Percentiles rank a stretch among this genome's conserved stretches.
phyloP scores from a whole-genome alignment of 2,888 invertebrate species.

The Andrena bucephala region DNA sequence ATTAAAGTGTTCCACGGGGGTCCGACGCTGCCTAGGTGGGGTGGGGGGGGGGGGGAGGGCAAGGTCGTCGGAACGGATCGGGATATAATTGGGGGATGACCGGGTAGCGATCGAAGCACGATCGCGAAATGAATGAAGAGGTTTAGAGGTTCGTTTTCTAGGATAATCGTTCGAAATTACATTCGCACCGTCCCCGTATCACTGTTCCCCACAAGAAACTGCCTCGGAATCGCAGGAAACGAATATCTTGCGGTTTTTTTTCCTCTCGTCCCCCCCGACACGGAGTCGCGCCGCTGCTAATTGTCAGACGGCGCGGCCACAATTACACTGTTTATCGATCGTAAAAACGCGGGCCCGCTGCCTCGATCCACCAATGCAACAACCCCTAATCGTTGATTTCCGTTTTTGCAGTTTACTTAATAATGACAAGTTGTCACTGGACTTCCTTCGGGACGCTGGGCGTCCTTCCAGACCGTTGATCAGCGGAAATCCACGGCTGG shows the following conservation, averaged over 20 bases:
- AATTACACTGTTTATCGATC: slow-evolving; percentile 51
- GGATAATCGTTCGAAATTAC: background rate
- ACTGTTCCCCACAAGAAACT: background rate
- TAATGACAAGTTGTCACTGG: slow-evolving; percentile 51
- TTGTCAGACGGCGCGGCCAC: slow-evolving; percentile 31
- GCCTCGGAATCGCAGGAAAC: slow-evolving; percentile 39
- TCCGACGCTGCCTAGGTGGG: too few relatives aligned
- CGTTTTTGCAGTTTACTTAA: slow-evolving; percentile 46
- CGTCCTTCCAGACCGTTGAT: background rate
- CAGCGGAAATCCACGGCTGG: background rate
- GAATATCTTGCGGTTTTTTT: background rate
- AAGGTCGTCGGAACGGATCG: too few relatives aligned
- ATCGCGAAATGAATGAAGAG: background rate
- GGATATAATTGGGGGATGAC: too few relatives aligned
- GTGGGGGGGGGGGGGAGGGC: too few relatives aligned
- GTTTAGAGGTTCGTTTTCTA: background rate
- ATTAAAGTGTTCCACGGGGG: too few relatives aligned
- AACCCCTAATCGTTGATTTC: slow-evolving; percentile 50
- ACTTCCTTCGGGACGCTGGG: slow-evolving; percentile 11
- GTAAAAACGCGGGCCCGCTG: slow-evolving; percentile 31
- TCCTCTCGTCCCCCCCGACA: slow-evolving; percentile 7
- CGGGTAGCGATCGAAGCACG: too few relatives aligned
- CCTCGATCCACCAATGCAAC: slow-evolving; percentile 25
- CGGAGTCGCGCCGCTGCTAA: slow-evolving; percentile 24
- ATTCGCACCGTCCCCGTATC: background rate